A percentile compares a stretch with the other conserved stretches of the same genome.
phyloP scores from a whole-genome alignment of 2,888 invertebrate genomes.

The Drosophila acutilabella region DNA sequence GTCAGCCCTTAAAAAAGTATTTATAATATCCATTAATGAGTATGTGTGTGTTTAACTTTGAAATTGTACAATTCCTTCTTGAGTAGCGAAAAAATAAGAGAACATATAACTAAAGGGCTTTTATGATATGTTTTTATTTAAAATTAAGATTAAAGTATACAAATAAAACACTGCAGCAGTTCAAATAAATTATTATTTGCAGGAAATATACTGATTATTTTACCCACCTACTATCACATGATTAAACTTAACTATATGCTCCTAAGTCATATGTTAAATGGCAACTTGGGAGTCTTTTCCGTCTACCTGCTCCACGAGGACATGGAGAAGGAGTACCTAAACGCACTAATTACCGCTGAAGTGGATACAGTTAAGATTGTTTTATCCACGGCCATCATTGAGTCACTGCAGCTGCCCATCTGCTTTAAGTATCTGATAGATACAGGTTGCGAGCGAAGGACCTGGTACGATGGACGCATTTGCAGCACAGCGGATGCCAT shows the following conservation, averaged over 20 bases:
- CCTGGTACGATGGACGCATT: slow-evolving; percentile 31
- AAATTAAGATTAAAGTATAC: slow-evolving; percentile 31
- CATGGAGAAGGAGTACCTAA: slow-evolving; percentile 48
- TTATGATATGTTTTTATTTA: slow-evolving; percentile 23
- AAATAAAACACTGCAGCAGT: slow-evolving; percentile 27
- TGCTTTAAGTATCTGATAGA: slow-evolving; percentile 64
- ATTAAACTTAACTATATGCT: slow-evolving; percentile 68
- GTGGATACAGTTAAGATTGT: slow-evolving; percentile 43
- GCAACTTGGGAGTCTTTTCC: slow-evolving; percentile 39
- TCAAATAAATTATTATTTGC: slow-evolving; percentile 16
- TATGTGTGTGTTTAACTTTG: no score
- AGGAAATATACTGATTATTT: slow-evolving; percentile 67
- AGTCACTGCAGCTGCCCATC: slow-evolving; percentile 48
- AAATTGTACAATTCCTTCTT: slow-evolving; percentile 20
- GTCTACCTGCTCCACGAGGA: slow-evolving; percentile 50
- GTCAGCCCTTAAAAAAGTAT: slow-evolving; percentile 34
- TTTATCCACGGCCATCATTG: slow-evolving; percentile 58
- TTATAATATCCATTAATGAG: slow-evolving; percentile 44
- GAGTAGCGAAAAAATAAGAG: slow-evolving; percentile 9
- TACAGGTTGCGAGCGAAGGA: slow-evolving; percentile 45
- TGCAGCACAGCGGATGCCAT: slow-evolving; percentile 39
- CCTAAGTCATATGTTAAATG: slow-evolving; percentile 49
- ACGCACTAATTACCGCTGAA: slow-evolving; percentile 22
- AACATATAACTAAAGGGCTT: slow-evolving; percentile 3
- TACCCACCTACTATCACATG: slow-evolving; percentile 61